Evolutionary conservation across 1,140 invertebrate genomes (phyloP).

Genomic region (Amyelois transitella): DNA sequence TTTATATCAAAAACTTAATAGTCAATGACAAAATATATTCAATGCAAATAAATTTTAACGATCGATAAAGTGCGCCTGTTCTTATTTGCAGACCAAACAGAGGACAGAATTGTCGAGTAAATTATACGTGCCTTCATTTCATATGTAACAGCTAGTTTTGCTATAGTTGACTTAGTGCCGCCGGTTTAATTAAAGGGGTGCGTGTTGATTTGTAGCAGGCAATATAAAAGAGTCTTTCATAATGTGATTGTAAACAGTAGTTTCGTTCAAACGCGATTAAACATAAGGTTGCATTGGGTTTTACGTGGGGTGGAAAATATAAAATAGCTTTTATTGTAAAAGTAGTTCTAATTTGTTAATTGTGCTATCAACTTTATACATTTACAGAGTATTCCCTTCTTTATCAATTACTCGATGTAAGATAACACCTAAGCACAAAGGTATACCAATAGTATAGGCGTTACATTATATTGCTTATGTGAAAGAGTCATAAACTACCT

Average conservation of each 20-base stretch:
- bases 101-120: background rate
- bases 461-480: too few species aligned
- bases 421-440: too few species aligned
- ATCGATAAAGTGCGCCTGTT: too few species aligned
- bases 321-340: background rate
- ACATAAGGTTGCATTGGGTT: conserved; percentile 13
- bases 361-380: background rate
- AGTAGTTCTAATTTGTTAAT: background rate
- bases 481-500: too few species aligned
- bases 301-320: conserved; percentile 20
- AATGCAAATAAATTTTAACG: too few species aligned
- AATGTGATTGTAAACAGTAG: conserved; percentile 12
- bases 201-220: conserved; percentile 58
- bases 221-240: conserved; percentile 14
- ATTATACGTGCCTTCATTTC: conserved; percentile 1
- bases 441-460: too few species aligned
- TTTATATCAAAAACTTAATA: too few species aligned
- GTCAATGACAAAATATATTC: too few species aligned
- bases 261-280: background rate
- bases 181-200: conserved; percentile 66
- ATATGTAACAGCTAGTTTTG: conserved; percentile 23
- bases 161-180: conserved; percentile 59
- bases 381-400: too few species aligned
- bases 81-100: background rate
- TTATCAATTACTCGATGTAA: too few species aligned